Evolutionary conservation across 2,888 invertebrate genomes (phyloP).

Genomic region (Punctoribates punctum): DNA sequence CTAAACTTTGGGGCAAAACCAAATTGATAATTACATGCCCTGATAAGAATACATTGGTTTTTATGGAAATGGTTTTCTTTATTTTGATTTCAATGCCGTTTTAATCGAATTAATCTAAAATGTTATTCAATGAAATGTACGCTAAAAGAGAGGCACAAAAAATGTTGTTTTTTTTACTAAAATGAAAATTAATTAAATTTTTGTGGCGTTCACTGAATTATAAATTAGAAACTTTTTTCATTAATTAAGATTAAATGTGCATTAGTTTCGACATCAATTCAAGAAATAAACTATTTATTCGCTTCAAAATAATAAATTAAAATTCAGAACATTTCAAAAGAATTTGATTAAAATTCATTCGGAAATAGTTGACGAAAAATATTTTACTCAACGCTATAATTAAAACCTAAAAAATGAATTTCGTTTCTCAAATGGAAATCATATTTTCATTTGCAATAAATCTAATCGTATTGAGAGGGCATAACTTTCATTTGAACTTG

Average conservation of each 20-base stretch:
- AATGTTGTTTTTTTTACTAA: neutral
- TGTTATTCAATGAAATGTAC: neutral
- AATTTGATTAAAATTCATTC: too few relatives aligned
- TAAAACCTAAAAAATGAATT: too few relatives aligned
- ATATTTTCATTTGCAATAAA: too few relatives aligned
- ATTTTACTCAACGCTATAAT: too few relatives aligned
- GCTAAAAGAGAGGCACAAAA: neutral
- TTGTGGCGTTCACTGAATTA: slow-evolving; percentile 4
- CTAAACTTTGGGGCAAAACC: neutral
- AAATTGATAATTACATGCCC: neutral
- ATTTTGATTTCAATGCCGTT: neutral
- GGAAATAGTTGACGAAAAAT: too few relatives aligned
- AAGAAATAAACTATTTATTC: neutral
- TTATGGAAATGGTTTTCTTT: neutral
- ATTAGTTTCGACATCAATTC: neutral
- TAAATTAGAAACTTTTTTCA: slow-evolving; percentile 1
- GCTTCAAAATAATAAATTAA: neutral
- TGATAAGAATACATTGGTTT: neutral
- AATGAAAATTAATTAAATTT: slow-evolving; percentile 12
- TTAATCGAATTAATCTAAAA: neutral
- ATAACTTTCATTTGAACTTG: too few relatives aligned
- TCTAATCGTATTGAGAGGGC: too few relatives aligned
- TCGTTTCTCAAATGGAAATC: too few relatives aligned
- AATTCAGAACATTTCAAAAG: neutral
- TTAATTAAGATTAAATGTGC: slow-evolving; percentile 10